These are phyloP conservation scores for Ellobius talpinus DNA, from an alignment of 2,113 vertebrate species.

Conservation along the genomic window DNA sequence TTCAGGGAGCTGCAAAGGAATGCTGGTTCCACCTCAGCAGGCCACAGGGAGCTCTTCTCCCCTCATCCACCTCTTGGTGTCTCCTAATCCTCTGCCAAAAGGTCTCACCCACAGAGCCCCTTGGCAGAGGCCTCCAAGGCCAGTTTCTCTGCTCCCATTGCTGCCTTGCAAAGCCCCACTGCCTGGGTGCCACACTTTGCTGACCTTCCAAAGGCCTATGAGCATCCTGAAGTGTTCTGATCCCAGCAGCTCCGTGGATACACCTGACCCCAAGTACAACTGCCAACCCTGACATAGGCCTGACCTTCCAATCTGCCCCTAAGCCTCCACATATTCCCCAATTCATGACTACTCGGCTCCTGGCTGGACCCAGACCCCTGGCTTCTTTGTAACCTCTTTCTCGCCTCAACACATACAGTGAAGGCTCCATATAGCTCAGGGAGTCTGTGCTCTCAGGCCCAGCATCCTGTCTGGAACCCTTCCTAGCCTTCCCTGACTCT, in stretches of 20 bases:
- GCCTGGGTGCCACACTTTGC: neutral
- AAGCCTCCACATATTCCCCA: no score
- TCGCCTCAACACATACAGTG: rapidly evolving
- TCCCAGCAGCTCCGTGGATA: neutral
- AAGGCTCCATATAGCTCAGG: neutral
- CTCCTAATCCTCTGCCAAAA: neutral
- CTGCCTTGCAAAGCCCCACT: neutral
- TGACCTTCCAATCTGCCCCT: neutral
- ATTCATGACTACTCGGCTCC: neutral
- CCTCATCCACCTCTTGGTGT: neutral
- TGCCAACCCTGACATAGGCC: neutral
- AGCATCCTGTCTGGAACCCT: neutral
- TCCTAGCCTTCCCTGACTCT: neutral
- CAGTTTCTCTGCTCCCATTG: neutral
- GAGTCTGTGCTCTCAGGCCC: neutral
- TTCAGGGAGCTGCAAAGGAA: neutral
- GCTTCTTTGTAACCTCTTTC: neutral
- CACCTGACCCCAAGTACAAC: no score
- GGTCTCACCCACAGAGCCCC: neutral
- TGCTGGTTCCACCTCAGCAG: neutral
- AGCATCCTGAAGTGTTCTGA: neutral
- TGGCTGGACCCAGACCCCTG: neutral
- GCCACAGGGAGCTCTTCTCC: neutral
- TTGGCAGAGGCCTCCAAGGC: neutral
- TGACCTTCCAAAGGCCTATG: neutral